phyloP scores from a whole-genome alignment of 2,888 invertebrate species.

The Junonia oenone region DNA sequence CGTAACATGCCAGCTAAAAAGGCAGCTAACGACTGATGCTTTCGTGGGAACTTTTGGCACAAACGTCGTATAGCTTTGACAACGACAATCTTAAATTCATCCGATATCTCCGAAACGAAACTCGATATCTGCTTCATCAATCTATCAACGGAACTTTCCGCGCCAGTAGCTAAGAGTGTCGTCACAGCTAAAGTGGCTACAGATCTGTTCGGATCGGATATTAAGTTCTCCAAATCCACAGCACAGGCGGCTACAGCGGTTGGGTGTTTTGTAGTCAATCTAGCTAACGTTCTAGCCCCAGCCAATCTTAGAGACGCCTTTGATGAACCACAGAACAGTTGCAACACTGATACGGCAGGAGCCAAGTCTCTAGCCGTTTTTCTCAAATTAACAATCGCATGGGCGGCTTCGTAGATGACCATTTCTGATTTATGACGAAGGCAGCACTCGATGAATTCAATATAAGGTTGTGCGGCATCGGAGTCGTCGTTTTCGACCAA shows the following conservation, averaged over 20 bases:
- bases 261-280: slow-evolving; percentile 97
- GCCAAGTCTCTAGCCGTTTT: slow-evolving; percentile 93
- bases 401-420: slow-evolving; percentile 99
- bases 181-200: slow-evolving; percentile 99
- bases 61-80: slow-evolving; percentile 94
- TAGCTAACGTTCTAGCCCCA: slow-evolving; percentile 98
- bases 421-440: slow-evolving; percentile 98
- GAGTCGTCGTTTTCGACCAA: slow-evolving; percentile 93
- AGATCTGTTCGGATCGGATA: slow-evolving; percentile 97
- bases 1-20: slow-evolving; percentile 98
- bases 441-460: slow-evolving; percentile 96
- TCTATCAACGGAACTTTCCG: slow-evolving; percentile 97
- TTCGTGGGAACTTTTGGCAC: slow-evolving; percentile 97
- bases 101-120: slow-evolving; percentile 99
- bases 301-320: slow-evolving; percentile 97
- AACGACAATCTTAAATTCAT: slow-evolving; percentile 99
- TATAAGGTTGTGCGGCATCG: slow-evolving; percentile 85
- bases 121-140: slow-evolving; percentile 99
- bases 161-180: slow-evolving; percentile 97
- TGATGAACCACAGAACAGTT: slow-evolving; percentile 97
- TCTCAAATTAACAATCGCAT: slow-evolving; percentile 95
- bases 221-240: slow-evolving; percentile 97
- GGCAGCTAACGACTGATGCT: slow-evolving; percentile 96
- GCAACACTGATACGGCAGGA: slow-evolving; percentile 96
- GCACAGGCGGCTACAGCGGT: slow-evolving; percentile 98